Conservation (phyloP, 2,113 vertebrate species). For the Cnemophilus loriae region DNA sequence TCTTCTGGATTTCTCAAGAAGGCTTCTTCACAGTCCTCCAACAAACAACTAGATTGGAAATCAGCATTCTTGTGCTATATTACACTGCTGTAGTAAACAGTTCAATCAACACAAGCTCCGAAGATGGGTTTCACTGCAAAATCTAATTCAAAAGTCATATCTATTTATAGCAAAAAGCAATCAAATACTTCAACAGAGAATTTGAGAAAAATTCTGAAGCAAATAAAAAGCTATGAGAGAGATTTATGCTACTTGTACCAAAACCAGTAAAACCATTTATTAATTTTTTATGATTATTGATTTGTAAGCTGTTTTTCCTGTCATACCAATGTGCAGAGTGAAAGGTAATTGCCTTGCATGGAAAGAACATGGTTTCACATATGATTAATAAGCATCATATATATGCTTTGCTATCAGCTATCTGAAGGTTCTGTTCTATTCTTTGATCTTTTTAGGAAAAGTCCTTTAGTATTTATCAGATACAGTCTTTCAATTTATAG, state of each 20-base stretch:
- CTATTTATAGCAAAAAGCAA: background rate
- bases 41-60: slow-evolving; percentile 76
- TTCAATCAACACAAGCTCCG: slow-evolving; percentile 23
- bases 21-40: slow-evolving; percentile 91
- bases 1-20: slow-evolving; percentile 91
- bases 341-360: background rate
- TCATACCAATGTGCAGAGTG: background rate
- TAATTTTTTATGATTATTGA: background rate
- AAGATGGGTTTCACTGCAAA: background rate
- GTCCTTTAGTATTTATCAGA: background rate
- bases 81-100: slow-evolving; percentile 41
- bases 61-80: slow-evolving; percentile 59
- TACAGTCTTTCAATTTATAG: background rate
- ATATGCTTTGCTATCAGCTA: background rate
- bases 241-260: background rate
- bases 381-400: background rate
- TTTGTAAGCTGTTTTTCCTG: background rate
- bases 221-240: background rate
- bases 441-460: background rate
- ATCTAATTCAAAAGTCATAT: slow-evolving; percentile 24
- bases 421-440: background rate
- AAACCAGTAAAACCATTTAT: background rate
- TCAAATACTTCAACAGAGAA: background rate
- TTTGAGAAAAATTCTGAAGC: background rate
- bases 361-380: background rate